Evolutionary conservation across 1,140 invertebrate genomes (phyloP), one percentile per base, ranked within the genome.

Genomic region (Lordiphosa mommai): DNA sequence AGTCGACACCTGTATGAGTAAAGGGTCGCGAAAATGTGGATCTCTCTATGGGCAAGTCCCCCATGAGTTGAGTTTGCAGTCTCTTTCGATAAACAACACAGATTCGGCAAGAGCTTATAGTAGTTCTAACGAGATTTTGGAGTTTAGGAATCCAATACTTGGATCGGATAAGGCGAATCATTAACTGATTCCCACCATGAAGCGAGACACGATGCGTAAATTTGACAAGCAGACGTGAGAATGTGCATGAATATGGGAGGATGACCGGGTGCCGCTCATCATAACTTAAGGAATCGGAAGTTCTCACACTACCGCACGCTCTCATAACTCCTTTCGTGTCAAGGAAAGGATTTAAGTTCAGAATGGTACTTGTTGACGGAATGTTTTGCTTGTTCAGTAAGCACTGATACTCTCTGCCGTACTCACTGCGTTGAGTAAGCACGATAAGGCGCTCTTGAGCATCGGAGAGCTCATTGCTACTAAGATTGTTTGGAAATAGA

Each of bases 401-500:
- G 1, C 6, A 14, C 30, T 34, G 12, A 9, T 13, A 20, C 20
- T 48, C 46, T 9, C 1, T 5, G 2, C 13, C 13, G 20, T 8
- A 34, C 14, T 32, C 12, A 29, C 16, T 30, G 0, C 2, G n/a
- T 16, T 17, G 29, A 16, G 29, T 17, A 23, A 32, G 9, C 29
- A 47, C 29, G 9, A 47, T 32, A 9, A 47, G 5, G 4, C 27
- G 6, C 29, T 47, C 43, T 46, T 47, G 43, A 2, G 32, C 29
- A 5, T 47, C 13, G 2, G 29, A 32, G 9, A 47, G 13, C 12
- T 44, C 27, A 20, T 20, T 13, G 29, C 29, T 0, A 12, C 27
- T 16, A 8, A 16, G 43, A 32, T 20, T 4, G 4, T 20, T 9
- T 34, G 32, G 32, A 34, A 34, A 34, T n/a, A 4, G 8, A 34